Conservation (phyloP, 2,797 vertebrate species). For the Carcharodon carcharias region DNA sequence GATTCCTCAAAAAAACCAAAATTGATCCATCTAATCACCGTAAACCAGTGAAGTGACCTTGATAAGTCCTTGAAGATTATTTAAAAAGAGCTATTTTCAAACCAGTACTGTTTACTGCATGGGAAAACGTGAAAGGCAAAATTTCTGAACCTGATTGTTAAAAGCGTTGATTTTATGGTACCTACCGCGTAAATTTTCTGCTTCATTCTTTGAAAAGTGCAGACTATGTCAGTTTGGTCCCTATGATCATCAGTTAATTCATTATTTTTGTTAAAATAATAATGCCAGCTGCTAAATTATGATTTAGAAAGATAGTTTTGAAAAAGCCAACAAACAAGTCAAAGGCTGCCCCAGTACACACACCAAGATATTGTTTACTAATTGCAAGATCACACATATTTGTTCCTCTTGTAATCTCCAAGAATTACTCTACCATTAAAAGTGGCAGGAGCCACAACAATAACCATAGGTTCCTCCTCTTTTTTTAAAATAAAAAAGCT, state of each 20-base stretch:
- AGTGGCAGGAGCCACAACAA: not conserved
- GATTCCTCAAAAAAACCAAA: not conserved
- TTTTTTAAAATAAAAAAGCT: not conserved
- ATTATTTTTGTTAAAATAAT: not conserved
- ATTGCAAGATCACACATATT: not conserved
- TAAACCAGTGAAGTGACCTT: not conserved
- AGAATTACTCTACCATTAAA: not conserved
- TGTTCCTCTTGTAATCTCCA: not conserved
- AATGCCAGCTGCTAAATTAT: not conserved
- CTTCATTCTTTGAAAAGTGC: too few species aligned
- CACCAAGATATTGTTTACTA: not conserved
- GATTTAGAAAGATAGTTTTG: not conserved
- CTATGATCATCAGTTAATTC: not conserved
- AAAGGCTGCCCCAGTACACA: not conserved
- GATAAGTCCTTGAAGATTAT: not conserved
- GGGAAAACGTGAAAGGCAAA: not conserved
- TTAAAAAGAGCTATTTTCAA: not conserved
- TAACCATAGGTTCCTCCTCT: not conserved
- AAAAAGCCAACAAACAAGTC: not conserved
- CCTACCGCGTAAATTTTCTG: not conserved
- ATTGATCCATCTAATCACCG: not conserved
- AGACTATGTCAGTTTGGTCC: not conserved
- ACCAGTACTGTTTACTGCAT: not conserved
- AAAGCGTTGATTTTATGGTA: not conserved
- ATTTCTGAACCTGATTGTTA: not conserved